Conservation (phyloP, 2,888 invertebrate species). For the Ephialtes manifestator region DNA sequence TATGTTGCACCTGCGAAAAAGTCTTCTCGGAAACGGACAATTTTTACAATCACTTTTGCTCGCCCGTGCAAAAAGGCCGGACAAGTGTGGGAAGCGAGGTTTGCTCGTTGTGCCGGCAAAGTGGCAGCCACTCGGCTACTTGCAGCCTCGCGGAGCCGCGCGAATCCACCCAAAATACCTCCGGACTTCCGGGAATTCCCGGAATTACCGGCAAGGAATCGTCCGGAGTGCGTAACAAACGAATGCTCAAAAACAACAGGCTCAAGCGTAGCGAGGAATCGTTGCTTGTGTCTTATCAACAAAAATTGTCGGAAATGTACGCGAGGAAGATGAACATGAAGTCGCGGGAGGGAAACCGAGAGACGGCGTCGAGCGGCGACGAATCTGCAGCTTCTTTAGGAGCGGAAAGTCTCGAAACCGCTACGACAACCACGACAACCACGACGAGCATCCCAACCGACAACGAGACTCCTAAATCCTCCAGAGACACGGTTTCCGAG, state of each 20-base stretch:
- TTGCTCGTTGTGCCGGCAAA: constrained; percentile 82
- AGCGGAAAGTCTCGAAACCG: constrained; percentile 44
- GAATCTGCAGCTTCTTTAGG: not conserved
- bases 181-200: constrained; percentile 31
- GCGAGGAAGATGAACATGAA: constrained; percentile 83
- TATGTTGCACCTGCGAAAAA: constrained; percentile 94
- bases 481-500: constrained; percentile 80
- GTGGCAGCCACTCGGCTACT: constrained; percentile 78
- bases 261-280: constrained; percentile 74
- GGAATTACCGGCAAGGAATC: constrained; percentile 62
- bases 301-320: constrained; percentile 84
- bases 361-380: constrained; percentile 23
- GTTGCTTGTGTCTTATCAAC: constrained; percentile 70
- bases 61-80: constrained; percentile 66
- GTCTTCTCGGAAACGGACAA: constrained; percentile 92
- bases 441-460: constrained; percentile 65
- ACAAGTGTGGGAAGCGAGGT: constrained; percentile 68
- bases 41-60: constrained; percentile 92
- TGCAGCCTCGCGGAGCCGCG: constrained; percentile 76
- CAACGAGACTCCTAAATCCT: constrained; percentile 34
- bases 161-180: not conserved
- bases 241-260: constrained; percentile 78
- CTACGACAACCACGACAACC: constrained; percentile 43
- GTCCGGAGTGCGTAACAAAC: constrained; percentile 28
- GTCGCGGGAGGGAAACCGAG: constrained; percentile 18